Percentiles rank a stretch among this genome's conserved stretches.
phyloP scores from a whole-genome alignment of 2,113 vertebrate genomes.

The Sebastes fasciatus region DNA sequence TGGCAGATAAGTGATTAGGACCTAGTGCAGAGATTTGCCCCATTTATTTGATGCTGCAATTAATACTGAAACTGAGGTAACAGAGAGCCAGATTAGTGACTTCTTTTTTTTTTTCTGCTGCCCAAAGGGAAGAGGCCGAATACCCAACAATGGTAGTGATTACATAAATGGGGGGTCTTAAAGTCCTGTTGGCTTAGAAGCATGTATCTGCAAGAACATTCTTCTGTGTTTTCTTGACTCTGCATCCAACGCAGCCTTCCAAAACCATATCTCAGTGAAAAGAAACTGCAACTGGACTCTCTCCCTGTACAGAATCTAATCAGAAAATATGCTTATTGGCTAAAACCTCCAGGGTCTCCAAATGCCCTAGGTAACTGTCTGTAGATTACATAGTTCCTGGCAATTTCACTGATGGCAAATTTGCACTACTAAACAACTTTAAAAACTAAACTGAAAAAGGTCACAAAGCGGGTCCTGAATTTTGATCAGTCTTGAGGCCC shows the following conservation, averaged over 20 bases:
- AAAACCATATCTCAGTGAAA: neutral
- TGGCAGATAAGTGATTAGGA: conserved; percentile 76
- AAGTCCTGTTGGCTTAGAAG: conserved; percentile 18
- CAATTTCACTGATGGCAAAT: conserved; percentile 12
- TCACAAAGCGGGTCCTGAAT: neutral
- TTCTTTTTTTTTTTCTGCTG: conserved; percentile 54
- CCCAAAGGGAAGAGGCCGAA: conserved; percentile 38
- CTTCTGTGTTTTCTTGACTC: conserved; percentile 1
- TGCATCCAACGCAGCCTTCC: neutral
- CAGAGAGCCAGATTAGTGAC: conserved; percentile 55
- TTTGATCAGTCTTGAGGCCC: neutral
- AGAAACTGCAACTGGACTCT: conserved; percentile 4
- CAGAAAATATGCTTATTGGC: conserved; percentile 2
- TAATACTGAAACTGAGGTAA: conserved; percentile 64
- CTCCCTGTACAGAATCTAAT: neutral
- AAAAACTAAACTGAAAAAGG: neutral
- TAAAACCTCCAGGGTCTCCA: conserved; percentile 18
- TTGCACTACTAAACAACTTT: conserved; percentile 5
- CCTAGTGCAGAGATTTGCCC: conserved; percentile 72
- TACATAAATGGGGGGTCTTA: conserved; percentile 28
- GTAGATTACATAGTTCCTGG: neutral
- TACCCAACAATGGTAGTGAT: conserved; percentile 46
- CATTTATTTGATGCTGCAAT: conserved; percentile 75
- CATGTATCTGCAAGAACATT: conserved; percentile 22
- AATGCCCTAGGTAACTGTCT: conserved; percentile 5